Base-by-base conservation (phyloP, 2,888 invertebrate genomes). In the Empis stercorea region DNA sequence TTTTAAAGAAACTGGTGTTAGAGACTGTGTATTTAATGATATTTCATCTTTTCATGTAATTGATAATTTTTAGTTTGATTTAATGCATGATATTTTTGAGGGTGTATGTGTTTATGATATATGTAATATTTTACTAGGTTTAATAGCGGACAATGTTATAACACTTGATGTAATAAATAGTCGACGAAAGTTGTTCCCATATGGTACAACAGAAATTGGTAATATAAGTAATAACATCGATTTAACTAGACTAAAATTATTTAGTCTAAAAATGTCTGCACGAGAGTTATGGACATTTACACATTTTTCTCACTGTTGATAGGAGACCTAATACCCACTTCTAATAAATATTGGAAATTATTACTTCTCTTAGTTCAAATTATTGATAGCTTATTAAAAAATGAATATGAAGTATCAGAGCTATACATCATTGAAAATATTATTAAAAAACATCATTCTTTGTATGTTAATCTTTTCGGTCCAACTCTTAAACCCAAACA, bases 61-160 rank as follows among this genome's bases (percentile, higher is more conserved):
- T 16, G 51, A 54, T 30, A 56, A 56, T 42, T 37, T 41, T 30
- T 44, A 15, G 30, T 54, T 44, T n/a, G n/a, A n/a, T n/a, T n/a
- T n/a, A n/a, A n/a, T n/a, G n/a, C n/a, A n/a, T n/a, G n/a, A n/a
- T n/a, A 20, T 55, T 16, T 51, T 52, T 34, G 56, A 55, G 44
- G 54, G 56, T 10, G 52, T 54, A 6, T 53, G 55, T 39, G 23
- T 43, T 23, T 56, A 52, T 46, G 56, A 55, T 45, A 27, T 51
- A 20, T 52, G 52, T 37, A 43, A 46, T 38, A 48, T 55, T 38
- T 43, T 52, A 37, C 15, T 30, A 16, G 27, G 37, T 41, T 44
- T 52, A 41, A 49, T 54, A 20, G 36, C 51, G 10, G 49, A 52
- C 30, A 48, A 51, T n/a, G n/a, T n/a, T n/a, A 13, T 52, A 30